Conservation (phyloP, 2,888 invertebrate genomes). For the Meiosimyza decipiens region DNA sequence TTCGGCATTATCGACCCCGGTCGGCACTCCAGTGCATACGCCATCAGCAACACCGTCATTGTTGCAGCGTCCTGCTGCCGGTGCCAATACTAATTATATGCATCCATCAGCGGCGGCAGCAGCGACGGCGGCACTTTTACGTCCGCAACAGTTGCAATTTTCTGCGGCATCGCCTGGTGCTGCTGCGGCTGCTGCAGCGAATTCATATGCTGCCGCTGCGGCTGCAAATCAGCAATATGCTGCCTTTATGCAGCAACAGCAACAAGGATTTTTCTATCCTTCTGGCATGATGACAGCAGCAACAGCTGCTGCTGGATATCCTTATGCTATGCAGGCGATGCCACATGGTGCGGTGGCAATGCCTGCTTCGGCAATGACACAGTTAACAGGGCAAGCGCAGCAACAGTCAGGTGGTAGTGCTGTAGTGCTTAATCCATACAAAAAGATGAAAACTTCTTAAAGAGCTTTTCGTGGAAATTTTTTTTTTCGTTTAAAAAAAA, state of each 20-base stretch:
- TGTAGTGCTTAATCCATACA: slow-evolving; percentile 83
- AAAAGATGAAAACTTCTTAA: slow-evolving; percentile 86
- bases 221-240: slow-evolving; percentile 50
- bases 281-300: slow-evolving; percentile 64
- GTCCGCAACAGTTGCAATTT: slow-evolving; percentile 45
- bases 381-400: slow-evolving; percentile 49
- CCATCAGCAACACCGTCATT: slow-evolving; percentile 41
- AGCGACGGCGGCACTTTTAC: slow-evolving; percentile 43
- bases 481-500: too few species aligned
- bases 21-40: slow-evolving; percentile 52
- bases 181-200: slow-evolving; percentile 46
- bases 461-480: slow-evolving; percentile 12
- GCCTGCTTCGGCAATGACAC: slow-evolving; percentile 45
- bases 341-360: slow-evolving; percentile 58
- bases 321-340: slow-evolving; percentile 66
- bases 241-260: slow-evolving; percentile 50
- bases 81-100: slow-evolving; percentile 46
- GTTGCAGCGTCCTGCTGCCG: slow-evolving; percentile 46
- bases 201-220: slow-evolving; percentile 49
- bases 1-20: slow-evolving; percentile 53
- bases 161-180: slow-evolving; percentile 38
- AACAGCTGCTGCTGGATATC: slow-evolving; percentile 65
- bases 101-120: slow-evolving; percentile 44
- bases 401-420: slow-evolving; percentile 55
- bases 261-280: slow-evolving; percentile 65